Evolutionary conservation across 2,888 invertebrate genomes (phyloP).

Genomic region (Synanthedon myopaeformis): DNA sequence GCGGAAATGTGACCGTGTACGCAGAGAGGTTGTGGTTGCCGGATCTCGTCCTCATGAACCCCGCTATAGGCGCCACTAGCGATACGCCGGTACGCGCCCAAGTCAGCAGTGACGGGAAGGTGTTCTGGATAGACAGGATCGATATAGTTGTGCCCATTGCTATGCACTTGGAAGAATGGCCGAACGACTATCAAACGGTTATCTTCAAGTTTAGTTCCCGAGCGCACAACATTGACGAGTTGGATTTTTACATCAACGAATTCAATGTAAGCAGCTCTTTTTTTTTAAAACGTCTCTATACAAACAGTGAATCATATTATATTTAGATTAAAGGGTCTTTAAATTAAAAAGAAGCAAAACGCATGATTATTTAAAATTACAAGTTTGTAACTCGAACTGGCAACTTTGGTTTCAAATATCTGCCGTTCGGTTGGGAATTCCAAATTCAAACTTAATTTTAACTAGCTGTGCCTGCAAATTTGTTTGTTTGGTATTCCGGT

Average conservation of each 20-base stretch:
- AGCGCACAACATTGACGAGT: constrained; percentile 73
- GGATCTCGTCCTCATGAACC: constrained; percentile 79
- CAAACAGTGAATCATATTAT: no score
- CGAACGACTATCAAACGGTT: constrained; percentile 78
- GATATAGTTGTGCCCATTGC: constrained; percentile 38
- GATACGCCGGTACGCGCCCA: constrained; percentile 77
- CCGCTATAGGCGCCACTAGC: constrained; percentile 72
- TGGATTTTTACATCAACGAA: constrained; percentile 41
- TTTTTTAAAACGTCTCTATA: no score
- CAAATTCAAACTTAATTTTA: no score
- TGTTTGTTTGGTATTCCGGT: no score
- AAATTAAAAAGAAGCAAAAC: no score
- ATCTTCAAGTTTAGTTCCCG: constrained; percentile 79
- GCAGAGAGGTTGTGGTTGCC: constrained; percentile 85
- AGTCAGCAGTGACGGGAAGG: constrained; percentile 72
- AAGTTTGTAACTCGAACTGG: no score
- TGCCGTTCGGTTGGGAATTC: no score
- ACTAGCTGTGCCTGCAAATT: no score
- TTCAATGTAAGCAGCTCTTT: constrained; percentile 19
- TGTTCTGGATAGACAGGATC: constrained; percentile 43
- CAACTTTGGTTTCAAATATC: no score
- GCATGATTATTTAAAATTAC: no score
- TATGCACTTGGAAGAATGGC: constrained; percentile 75
- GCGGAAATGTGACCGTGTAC: constrained; percentile 71
- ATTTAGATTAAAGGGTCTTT: no score